These are phyloP conservation scores for Seladonia tumulorum DNA, from an alignment of 2,888 invertebrate species.

Conservation along the genomic window DNA sequence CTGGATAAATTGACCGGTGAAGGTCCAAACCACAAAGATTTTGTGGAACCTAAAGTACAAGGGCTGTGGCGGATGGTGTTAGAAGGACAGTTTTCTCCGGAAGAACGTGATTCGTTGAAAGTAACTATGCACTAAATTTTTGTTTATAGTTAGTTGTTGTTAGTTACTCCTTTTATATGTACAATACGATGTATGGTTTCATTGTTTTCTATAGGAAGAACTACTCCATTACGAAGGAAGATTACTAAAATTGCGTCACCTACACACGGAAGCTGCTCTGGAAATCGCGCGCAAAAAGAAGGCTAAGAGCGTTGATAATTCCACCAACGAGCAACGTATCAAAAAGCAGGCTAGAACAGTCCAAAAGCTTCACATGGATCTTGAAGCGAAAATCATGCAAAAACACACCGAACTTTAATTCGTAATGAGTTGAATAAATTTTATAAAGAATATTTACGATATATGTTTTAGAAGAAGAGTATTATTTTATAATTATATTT, in stretches of 20 bases:
- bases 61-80: conserved; percentile 94
- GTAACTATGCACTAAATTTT: conserved; percentile 82
- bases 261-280: conserved; percentile 92
- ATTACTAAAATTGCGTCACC: conserved; percentile 91
- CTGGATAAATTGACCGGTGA: conserved; percentile 90
- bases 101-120: conserved; percentile 93
- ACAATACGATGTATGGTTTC: background rate
- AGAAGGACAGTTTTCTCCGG: conserved; percentile 91
- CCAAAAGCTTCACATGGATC: conserved; percentile 92
- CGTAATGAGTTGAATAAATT: background rate
- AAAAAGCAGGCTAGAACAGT: conserved; percentile 94
- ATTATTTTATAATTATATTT: conserved; percentile 30
- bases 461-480: background rate
- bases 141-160: background rate
- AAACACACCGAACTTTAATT: conserved; percentile 91
- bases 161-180: background rate
- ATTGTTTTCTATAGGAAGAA: conserved; percentile 87
- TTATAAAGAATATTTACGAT: background rate
- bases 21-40: conserved; percentile 93
- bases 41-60: conserved; percentile 96
- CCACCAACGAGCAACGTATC: conserved; percentile 88
- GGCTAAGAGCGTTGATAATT: conserved; percentile 84
- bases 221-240: conserved; percentile 94
- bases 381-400: conserved; percentile 91
- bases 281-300: conserved; percentile 88